These are phyloP conservation scores for Coenonympha glycerion DNA, from an alignment of 2,888 invertebrate genomes.

Conservation along the genomic window DNA sequence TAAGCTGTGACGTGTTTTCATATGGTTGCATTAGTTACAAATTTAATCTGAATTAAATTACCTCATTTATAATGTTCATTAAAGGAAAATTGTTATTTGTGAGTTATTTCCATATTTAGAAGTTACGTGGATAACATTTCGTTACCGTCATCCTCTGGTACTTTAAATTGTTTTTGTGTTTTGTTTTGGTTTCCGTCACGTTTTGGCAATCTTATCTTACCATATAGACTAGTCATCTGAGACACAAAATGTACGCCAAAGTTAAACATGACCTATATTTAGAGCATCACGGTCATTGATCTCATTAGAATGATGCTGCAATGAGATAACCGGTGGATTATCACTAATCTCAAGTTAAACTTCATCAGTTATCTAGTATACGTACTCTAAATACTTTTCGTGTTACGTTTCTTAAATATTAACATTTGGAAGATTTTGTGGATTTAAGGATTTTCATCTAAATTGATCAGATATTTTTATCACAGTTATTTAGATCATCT, in stretches of 20 bases:
- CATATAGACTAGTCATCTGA: background rate
- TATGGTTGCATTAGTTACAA: background rate
- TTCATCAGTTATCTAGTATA: conserved; percentile 1
- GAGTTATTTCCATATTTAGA: background rate
- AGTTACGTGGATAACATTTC: background rate
- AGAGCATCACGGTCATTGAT: background rate
- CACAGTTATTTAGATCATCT: background rate
- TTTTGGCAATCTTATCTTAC: too few relatives aligned
- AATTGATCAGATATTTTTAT: background rate
- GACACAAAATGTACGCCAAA: background rate
- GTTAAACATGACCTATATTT: background rate
- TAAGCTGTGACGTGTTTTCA: background rate
- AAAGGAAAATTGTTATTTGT: background rate
- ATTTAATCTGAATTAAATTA: background rate
- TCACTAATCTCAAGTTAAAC: background rate
- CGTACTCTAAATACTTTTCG: background rate
- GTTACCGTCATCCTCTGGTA: background rate
- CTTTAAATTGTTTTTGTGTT: background rate
- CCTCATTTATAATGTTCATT: background rate
- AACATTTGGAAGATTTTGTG: background rate
- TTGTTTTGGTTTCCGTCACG: too few relatives aligned
- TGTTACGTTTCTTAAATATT: background rate
- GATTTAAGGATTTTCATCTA: background rate
- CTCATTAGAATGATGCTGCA: background rate
- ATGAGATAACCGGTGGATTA: background rate